Evolutionary conservation across 2,888 invertebrate species (phyloP).

Genomic region (Thymelicus acteon): DNA sequence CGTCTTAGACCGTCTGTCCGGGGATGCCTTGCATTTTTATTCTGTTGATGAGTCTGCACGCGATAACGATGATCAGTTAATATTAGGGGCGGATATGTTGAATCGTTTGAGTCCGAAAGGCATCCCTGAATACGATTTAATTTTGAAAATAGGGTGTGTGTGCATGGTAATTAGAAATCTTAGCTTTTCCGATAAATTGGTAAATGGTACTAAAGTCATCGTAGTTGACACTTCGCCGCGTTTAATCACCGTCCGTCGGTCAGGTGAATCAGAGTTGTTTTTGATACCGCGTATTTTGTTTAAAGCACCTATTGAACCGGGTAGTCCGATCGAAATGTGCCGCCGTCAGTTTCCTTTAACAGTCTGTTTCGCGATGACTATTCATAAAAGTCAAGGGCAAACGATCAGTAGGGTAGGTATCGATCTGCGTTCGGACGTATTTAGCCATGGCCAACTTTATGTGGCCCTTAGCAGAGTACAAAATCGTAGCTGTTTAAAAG

Average conservation of each 20-base stretch:
- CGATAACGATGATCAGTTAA: background rate
- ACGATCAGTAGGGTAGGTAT: too few species aligned
- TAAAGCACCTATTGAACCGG: background rate
- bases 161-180: background rate
- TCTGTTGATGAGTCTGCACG: too few species aligned
- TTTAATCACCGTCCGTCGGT: too few species aligned
- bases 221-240: background rate
- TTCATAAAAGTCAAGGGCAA: background rate
- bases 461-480: background rate
- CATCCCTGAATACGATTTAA: too few species aligned
- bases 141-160: too few species aligned
- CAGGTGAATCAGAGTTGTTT: too few species aligned
- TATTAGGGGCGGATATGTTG: too few species aligned
- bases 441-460: background rate
- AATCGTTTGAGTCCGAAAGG: too few species aligned
- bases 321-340: background rate
- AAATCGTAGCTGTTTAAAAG: background rate
- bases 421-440: too few species aligned
- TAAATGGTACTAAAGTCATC: too few species aligned
- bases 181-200: background rate
- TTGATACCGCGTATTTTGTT: background rate
- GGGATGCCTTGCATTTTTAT: too few species aligned
- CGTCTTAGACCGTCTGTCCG: background rate
- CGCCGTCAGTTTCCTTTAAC: background rate
- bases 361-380: conserved; percentile 1